A percentile compares a stretch with the other conserved stretches of the same genome.
Evolutionary conservation across 64 coral and sea anemone species (phyloP).

Genomic region (Pocillopora verrucosa): DNA sequence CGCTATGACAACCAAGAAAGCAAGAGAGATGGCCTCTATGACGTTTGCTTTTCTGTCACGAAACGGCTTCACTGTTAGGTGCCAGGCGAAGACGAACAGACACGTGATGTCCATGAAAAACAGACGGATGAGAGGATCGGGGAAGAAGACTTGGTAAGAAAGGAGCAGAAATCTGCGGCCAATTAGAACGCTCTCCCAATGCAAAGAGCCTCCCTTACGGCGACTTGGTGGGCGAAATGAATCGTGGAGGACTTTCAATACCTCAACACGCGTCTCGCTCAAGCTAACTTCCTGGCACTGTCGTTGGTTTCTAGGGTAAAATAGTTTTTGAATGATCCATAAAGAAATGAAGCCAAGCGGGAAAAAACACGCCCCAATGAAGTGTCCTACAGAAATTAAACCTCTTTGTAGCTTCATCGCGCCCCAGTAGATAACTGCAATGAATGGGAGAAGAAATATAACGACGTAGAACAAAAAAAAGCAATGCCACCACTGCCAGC

Average conservation of each 20-base stretch:
- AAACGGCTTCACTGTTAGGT: constrained; percentile 39
- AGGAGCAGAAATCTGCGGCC: constrained; percentile 71
- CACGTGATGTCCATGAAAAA: constrained; percentile 50
- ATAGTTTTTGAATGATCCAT: constrained; percentile 50
- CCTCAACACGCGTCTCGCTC: not conserved
- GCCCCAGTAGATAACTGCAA: constrained; percentile 64
- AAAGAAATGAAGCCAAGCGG: constrained; percentile 55
- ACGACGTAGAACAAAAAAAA: constrained; percentile 41
- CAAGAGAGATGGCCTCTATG: constrained; percentile 45
- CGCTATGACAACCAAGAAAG: constrained; percentile 54
- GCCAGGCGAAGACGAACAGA: constrained; percentile 40
- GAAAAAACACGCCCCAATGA: constrained; percentile 64
- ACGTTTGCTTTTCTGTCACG: constrained; percentile 58
- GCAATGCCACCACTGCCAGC: constrained; percentile 77
- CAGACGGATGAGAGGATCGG: constrained; percentile 62
- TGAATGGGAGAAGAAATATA: constrained; percentile 65
- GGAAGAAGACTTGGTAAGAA: constrained; percentile 62
- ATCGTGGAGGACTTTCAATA: constrained; percentile 59
- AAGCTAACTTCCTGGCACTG: not conserved
- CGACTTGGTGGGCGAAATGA: constrained; percentile 57
- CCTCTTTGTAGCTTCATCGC: constrained; percentile 49
- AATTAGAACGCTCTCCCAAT: constrained; percentile 85
- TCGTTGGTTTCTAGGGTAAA: not conserved
- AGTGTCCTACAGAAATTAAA: constrained; percentile 41
- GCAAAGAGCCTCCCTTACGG: constrained; percentile 36